phyloP scores from a whole-genome alignment of 2,888 invertebrate species.

The Ophion ellenae region DNA sequence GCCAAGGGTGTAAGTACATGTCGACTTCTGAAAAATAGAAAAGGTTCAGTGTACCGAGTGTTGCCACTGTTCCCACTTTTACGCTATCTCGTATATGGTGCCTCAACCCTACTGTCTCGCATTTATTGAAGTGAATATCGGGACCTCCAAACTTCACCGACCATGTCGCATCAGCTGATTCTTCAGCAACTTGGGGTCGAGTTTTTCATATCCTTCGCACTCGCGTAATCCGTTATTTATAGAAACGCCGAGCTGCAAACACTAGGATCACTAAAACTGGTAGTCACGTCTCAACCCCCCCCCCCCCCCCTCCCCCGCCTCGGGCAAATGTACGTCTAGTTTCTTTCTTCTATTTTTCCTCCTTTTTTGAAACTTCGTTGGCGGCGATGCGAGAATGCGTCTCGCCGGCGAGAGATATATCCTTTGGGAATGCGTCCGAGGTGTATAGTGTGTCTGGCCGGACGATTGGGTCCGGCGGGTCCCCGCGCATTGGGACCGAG shows the following conservation, averaged over 20 bases:
- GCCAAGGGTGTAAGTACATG: no score
- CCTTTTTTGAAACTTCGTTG: conserved; percentile 42
- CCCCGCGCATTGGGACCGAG: conserved; percentile 65
- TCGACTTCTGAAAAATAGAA: no score
- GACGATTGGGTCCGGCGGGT: conserved; percentile 72
- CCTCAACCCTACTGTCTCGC: no score
- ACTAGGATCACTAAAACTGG: conserved; percentile 36
- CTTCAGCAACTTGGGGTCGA: no score
- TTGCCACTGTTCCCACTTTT: no score
- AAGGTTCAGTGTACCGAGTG: no score
- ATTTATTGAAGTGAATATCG: no score
- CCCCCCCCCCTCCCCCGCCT: conserved; percentile 22
- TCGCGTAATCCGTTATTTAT: conserved; percentile 44
- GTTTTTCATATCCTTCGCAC: conserved; percentile 47
- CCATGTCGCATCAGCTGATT: no score
- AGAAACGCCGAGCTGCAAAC: conserved; percentile 42
- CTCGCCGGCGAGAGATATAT: conserved; percentile 69
- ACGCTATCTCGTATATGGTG: no score
- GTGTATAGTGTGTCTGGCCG: conserved; percentile 72
- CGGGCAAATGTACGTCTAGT: not conserved
- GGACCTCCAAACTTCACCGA: no score
- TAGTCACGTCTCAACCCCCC: conserved; percentile 22
- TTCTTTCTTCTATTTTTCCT: conserved; percentile 8
- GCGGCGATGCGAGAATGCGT: conserved; percentile 54
- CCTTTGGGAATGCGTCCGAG: conserved; percentile 68